Conservation (phyloP, 37 sponge, comb jelly and placozoan species). For the Beroe forskalii region DNA sequence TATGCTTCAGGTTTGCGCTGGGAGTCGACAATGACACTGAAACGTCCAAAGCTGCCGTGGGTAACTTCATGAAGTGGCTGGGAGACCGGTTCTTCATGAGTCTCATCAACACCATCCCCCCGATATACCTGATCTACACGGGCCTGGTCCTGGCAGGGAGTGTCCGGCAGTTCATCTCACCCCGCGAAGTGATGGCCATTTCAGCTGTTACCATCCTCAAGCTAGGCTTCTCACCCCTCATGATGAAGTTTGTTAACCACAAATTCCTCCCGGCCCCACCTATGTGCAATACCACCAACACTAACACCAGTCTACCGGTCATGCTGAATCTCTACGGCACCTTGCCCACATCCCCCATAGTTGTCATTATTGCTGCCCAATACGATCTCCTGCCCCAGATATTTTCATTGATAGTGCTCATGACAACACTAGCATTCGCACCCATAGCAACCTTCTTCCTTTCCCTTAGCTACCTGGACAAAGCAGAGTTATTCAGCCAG, state of each 20-base stretch:
- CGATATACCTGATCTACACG: constrained; percentile 35
- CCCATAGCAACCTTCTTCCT: constrained; percentile 42
- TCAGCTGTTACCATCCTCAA: constrained; percentile 20
- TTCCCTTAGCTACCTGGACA: neutral
- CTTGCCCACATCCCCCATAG: constrained; percentile 49
- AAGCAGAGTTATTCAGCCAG: neutral
- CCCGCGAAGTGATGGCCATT: neutral
- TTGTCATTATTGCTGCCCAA: constrained; percentile 22
- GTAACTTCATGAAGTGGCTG: neutral
- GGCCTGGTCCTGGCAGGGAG: constrained; percentile 51
- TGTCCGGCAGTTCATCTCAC: neutral
- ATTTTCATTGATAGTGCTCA: constrained; percentile 20
- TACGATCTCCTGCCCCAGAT: constrained; percentile 27
- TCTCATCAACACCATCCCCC: constrained; percentile 3
- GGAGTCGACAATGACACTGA: neutral
- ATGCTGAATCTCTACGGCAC: constrained; percentile 31
- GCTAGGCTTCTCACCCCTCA: constrained; percentile 8
- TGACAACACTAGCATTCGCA: constrained; percentile 35
- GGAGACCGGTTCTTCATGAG: neutral
- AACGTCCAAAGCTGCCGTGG: neutral
- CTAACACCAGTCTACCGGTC: neutral
- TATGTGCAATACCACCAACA: neutral
- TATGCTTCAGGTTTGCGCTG: neutral
- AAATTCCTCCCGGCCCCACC: neutral
- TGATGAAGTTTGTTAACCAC: neutral